Conservation (phyloP, 2,797 vertebrate genomes). For the Macropus fuliginosus region DNA sequence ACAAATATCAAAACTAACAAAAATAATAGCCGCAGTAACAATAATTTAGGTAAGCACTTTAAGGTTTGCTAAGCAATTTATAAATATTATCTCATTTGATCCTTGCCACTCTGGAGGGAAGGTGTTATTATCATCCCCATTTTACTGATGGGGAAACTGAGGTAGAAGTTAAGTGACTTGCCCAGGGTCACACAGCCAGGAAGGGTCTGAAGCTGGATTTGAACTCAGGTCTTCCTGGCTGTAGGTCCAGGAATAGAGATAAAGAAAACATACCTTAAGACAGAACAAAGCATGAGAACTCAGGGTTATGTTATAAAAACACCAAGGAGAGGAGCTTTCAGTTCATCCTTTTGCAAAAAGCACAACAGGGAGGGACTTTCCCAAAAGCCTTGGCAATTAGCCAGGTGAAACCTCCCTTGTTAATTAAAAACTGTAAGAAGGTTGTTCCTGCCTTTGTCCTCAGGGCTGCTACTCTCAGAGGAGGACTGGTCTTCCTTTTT, state of each 20-base stretch:
- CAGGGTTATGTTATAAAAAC: not conserved
- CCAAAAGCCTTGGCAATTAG: not conserved
- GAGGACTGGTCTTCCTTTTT: not conserved
- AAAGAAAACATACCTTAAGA: not conserved
- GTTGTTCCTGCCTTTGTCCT: not conserved
- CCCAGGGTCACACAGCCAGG: not conserved
- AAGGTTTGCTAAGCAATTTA: not conserved
- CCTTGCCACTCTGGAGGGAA: not conserved
- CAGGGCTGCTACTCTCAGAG: not conserved
- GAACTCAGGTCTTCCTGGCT: not conserved
- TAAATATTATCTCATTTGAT: not conserved
- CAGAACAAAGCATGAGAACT: not conserved
- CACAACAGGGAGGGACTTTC: not conserved
- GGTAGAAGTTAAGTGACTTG: not conserved
- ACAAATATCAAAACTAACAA: not conserved
- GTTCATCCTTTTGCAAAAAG: not conserved
- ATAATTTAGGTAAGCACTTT: not conserved
- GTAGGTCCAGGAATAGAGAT: not conserved
- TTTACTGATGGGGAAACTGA: not conserved
- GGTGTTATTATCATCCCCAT: not conserved
- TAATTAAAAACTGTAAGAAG: not conserved
- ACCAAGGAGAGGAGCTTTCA: not conserved
- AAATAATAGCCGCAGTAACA: not conserved
- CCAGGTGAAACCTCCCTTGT: not conserved
- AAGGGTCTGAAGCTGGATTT: not conserved